Evolutionary conservation across 2,113 vertebrate genomes (phyloP), one percentile per base, ranked within the genome.

Genomic region (Procavia capensis): DNA sequence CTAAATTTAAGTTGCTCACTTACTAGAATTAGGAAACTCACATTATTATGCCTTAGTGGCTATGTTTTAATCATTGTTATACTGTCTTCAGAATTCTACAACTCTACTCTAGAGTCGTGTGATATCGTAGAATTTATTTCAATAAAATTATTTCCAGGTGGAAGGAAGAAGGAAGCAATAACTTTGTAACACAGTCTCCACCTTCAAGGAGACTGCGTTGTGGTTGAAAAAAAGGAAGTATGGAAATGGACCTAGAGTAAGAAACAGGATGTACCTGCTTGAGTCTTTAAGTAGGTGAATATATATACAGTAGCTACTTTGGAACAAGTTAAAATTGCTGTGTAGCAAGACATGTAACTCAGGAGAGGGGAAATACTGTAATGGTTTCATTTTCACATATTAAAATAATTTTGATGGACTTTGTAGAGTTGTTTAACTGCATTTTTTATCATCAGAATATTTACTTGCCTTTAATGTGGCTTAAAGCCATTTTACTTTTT

Each of bases 281-380:
- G 61, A 79, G 74, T 85, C 68, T 82, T 82, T 39, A 17, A 92
- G 39, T 78, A 85, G 64, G 29, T 92, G 54, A 78, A 85, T 4
- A 95, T 89, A 86, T 89, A 86, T 2, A n/a, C 11, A 68, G 27
- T 93, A 22, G 57, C 76, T 78, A 85, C 29, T 96, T 92, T 68
- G 24, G 45, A 92, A 85, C 34, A 87, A 70, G 78, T 91, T 63
- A 70, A 94, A 85, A 61, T 74, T 94, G 17, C n/a, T n/a, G 3
- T 83, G 14, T 79, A 57, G 50, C 87, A 84, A 88, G 25, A 68
- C 11, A n/a, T 57, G 79, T 61, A 20, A 9, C 31, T 91, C 93
- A 74, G 1, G 6, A 2, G 6, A 4, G 8, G 1, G 6, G 4
- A 4, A 24, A 43, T 93, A 39, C 34, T 61, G 10, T 14, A 82